Conservation (phyloP, 35 echinoderm and acorn worm genomes). For the Lytechinus variegatus region DNA sequence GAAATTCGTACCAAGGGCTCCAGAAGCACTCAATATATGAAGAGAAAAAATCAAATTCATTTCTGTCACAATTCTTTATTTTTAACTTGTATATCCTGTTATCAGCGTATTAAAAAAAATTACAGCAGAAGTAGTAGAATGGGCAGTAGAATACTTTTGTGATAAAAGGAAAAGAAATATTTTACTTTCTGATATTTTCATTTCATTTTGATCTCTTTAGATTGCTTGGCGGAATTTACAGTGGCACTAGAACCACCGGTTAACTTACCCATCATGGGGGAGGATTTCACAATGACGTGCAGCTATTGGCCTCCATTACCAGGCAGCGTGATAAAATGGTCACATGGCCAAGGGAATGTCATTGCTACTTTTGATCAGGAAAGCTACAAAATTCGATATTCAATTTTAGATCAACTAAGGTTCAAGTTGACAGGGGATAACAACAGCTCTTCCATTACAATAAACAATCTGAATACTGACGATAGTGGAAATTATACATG, state of each 20-base stretch:
- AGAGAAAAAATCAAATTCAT: no score
- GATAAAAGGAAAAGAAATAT: no score
- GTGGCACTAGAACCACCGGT: not conserved
- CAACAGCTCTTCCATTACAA: no score
- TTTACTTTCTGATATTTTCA: no score
- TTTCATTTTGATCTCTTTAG: no score
- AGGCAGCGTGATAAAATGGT: not conserved
- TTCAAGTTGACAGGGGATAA: not conserved
- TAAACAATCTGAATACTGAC: not conserved
- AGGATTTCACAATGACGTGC: not conserved
- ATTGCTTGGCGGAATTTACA: not conserved
- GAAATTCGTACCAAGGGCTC: no score
- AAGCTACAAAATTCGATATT: not conserved
- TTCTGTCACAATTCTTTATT: no score
- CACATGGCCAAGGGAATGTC: not conserved
- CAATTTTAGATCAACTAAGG: not conserved
- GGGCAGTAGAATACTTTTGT: no score
- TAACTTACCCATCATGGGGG: not conserved
- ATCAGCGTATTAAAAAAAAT: no score
- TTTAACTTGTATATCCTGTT: no score
- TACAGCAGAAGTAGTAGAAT: no score
- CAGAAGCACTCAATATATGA: no score
- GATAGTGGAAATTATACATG: not conserved
- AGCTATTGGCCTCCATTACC: not conserved
- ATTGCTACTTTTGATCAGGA: not conserved